A percentile compares a stretch with the other conserved stretches of the same genome.
Conservation (phyloP, 2,797 vertebrate genomes). For the Macroramphosus scolopax region DNA sequence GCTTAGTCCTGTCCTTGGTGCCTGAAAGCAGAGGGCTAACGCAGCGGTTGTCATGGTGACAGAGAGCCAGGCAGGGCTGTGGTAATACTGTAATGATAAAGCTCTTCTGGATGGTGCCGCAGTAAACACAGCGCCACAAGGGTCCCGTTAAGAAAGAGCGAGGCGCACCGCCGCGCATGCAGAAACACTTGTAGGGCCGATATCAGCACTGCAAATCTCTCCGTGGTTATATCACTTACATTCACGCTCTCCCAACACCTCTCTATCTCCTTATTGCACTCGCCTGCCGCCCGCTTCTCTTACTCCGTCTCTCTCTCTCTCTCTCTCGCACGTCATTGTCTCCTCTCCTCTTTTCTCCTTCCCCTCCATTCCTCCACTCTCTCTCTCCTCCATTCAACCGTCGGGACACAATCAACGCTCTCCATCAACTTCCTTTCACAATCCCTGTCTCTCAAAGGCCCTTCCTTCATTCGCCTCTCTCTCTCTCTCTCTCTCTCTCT, state of each 20-base stretch:
- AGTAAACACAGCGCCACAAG: slow-evolving; percentile 74
- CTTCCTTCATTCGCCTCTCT: too few species aligned
- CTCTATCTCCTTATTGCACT: slow-evolving; percentile 37
- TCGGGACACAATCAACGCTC: slow-evolving; percentile 36
- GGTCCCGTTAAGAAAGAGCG: slow-evolving; percentile 72
- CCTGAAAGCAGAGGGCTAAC: slow-evolving; percentile 79
- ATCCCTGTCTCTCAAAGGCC: too few species aligned
- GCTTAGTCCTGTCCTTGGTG: slow-evolving; percentile 76
- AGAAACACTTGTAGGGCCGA: slow-evolving; percentile 59
- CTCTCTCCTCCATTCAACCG: slow-evolving; percentile 45
- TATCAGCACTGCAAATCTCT: slow-evolving; percentile 51
- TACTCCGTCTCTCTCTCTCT: slow-evolving; percentile 14
- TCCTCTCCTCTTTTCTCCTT: slow-evolving; percentile 30
- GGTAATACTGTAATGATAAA: slow-evolving; percentile 79
- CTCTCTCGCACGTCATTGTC: slow-evolving; percentile 33
- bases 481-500: too few species aligned
- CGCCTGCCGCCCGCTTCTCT: slow-evolving; percentile 10
- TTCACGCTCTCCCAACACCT: slow-evolving; percentile 37
- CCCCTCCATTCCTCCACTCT: slow-evolving; percentile 42
- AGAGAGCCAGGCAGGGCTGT: slow-evolving; percentile 74
- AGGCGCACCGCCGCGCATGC: slow-evolving; percentile 50
- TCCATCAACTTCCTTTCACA: slow-evolving; percentile 37
- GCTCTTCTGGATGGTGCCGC: slow-evolving; percentile 75
- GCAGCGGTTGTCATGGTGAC: slow-evolving; percentile 80
- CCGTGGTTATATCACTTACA: slow-evolving; percentile 48